Conservation (phyloP, 2,888 invertebrate species). For the Leptinotarsa haldemani region DNA sequence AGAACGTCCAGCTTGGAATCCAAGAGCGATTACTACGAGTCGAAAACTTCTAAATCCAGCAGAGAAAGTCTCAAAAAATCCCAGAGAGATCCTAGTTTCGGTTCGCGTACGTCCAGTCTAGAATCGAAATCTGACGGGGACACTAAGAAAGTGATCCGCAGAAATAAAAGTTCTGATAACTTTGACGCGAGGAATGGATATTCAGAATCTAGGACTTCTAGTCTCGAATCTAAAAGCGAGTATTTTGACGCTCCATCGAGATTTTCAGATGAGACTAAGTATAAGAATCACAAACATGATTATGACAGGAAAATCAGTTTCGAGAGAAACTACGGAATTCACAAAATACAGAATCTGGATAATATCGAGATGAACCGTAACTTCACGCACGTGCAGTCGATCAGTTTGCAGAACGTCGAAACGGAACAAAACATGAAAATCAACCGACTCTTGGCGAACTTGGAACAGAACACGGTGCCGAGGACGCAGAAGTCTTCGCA, state of each 20-base stretch:
- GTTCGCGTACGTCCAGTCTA: constrained; percentile 75
- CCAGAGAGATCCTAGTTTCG: constrained; percentile 65
- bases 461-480: constrained; percentile 68
- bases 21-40: constrained; percentile 76
- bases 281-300: constrained; percentile 51
- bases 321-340: constrained; percentile 64
- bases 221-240: constrained; percentile 76
- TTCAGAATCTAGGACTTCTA: constrained; percentile 75
- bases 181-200: constrained; percentile 54
- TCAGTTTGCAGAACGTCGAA: constrained; percentile 79
- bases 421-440: constrained; percentile 72
- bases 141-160: constrained; percentile 52
- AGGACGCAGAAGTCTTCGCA: constrained; percentile 58
- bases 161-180: constrained; percentile 57
- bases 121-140: constrained; percentile 73
- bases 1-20: constrained; percentile 74
- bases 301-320: constrained; percentile 64
- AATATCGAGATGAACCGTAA: constrained; percentile 41
- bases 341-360: constrained; percentile 51
- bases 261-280: constrained; percentile 52
- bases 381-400: constrained; percentile 72
- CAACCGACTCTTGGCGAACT: constrained; percentile 67
- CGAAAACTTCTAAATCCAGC: constrained; percentile 74
- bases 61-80: constrained; percentile 67
- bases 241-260: constrained; percentile 69